These are phyloP conservation scores for Yoshiicerus persimilis DNA, from an alignment of 1,140 invertebrate genomes.

Conservation along the genomic window DNA sequence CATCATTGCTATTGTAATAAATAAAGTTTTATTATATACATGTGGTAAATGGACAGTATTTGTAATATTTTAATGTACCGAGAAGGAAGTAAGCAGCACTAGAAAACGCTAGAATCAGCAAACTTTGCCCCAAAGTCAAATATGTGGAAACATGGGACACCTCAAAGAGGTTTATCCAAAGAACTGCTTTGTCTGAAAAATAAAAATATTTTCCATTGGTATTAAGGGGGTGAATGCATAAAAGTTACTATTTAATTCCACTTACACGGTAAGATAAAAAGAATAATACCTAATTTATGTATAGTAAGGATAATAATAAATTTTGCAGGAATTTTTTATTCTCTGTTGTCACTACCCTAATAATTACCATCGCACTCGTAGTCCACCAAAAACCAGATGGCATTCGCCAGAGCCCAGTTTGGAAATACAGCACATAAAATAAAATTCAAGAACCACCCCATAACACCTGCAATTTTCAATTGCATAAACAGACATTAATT, in stretches of 20 bases:
- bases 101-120: neutral
- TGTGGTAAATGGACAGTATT: neutral
- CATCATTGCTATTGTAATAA: neutral
- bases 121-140: neutral
- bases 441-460: neutral
- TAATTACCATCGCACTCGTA: conserved; percentile 37
- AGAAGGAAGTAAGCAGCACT: neutral
- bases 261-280: no score
- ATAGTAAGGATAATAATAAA: no score
- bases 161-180: neutral
- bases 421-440: conserved; percentile 9
- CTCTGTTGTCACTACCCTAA: neutral
- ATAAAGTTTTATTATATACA: neutral
- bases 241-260: no score
- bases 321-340: no score
- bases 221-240: no score
- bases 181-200: neutral
- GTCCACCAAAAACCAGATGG: neutral
- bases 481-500: no score
- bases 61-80: neutral
- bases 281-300: no score
- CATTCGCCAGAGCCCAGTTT: conserved; percentile 41
- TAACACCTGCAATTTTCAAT: no score
- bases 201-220: no score
- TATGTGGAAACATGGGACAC: neutral